phyloP scores from a whole-genome alignment of 2,797 vertebrate species.

The Numenius phaeopus region DNA sequence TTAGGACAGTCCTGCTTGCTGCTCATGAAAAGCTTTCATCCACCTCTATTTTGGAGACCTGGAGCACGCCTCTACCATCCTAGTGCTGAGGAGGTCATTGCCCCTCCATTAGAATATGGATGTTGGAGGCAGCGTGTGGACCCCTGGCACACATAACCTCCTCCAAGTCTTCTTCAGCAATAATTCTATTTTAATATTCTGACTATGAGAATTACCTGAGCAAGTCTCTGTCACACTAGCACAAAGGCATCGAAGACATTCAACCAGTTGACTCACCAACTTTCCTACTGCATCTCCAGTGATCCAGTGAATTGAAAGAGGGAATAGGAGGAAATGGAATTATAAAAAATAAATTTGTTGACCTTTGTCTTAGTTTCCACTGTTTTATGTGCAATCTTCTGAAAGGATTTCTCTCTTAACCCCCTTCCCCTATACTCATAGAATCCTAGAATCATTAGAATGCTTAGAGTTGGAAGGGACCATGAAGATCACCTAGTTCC shows the following conservation, averaged over 20 bases:
- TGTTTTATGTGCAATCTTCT: neutral
- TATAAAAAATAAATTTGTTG: neutral
- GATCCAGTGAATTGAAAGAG: neutral
- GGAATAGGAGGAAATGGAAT: neutral
- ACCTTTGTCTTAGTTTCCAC: neutral
- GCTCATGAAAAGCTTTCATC: neutral
- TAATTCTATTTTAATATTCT: neutral
- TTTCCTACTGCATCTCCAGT: neutral
- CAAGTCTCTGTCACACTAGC: neutral
- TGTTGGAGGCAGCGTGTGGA: neutral
- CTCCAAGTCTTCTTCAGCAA: neutral
- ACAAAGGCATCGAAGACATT: neutral
- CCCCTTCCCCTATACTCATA: neutral
- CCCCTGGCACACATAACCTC: neutral
- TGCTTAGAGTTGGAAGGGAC: neutral
- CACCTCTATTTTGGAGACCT: neutral
- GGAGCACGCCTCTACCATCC: neutral
- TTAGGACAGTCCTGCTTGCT: neutral
- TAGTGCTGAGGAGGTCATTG: neutral
- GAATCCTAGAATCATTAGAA: neutral
- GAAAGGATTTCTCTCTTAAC: neutral
- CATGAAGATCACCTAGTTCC: neutral
- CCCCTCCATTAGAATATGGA: accelerated
- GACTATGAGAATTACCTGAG: neutral
- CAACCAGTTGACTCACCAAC: neutral